Evolutionary conservation across 1,140 invertebrate species (phyloP).

Genomic region (Eciton burchellii): DNA sequence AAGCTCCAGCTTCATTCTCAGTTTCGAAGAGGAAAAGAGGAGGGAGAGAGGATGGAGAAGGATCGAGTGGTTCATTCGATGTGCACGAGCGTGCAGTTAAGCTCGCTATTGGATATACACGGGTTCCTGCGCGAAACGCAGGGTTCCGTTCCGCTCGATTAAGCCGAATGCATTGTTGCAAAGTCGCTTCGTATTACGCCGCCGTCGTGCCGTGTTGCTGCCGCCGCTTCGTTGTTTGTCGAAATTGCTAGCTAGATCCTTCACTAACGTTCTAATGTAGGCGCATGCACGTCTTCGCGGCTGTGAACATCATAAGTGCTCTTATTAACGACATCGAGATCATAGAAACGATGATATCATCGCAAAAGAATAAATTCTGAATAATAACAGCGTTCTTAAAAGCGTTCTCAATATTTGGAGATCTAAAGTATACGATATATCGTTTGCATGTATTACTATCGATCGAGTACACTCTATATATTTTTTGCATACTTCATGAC

Average conservation of each 20-base stretch:
- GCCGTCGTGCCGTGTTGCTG: background rate
- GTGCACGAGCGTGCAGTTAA: constrained; percentile 38
- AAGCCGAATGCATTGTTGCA: constrained; percentile 58
- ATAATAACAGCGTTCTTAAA: too few species aligned
- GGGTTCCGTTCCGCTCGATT: constrained; percentile 64
- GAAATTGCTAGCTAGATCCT: constrained; percentile 42
- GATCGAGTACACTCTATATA: too few species aligned
- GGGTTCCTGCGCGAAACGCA: constrained; percentile 29
- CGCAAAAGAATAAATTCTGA: background rate
- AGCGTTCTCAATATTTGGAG: too few species aligned
- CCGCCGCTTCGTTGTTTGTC: constrained; percentile 54
- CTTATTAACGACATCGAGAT: constrained; percentile 25
- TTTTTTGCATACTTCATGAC: too few species aligned
- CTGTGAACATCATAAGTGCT: background rate
- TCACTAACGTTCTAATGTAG: constrained; percentile 25
- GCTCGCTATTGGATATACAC: constrained; percentile 6
- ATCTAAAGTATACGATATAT: too few species aligned
- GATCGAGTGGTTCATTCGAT: constrained; percentile 35
- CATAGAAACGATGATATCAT: background rate
- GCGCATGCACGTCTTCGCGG: constrained; percentile 1
- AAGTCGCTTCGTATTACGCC: constrained; percentile 52
- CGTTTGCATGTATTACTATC: too few species aligned
- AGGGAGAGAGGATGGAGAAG: background rate
- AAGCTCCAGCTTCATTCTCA: background rate
- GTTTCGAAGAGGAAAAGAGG: background rate